phyloP scores from a whole-genome alignment of 2,797 vertebrate genomes.

The Sebastiscus albofasciatus region DNA sequence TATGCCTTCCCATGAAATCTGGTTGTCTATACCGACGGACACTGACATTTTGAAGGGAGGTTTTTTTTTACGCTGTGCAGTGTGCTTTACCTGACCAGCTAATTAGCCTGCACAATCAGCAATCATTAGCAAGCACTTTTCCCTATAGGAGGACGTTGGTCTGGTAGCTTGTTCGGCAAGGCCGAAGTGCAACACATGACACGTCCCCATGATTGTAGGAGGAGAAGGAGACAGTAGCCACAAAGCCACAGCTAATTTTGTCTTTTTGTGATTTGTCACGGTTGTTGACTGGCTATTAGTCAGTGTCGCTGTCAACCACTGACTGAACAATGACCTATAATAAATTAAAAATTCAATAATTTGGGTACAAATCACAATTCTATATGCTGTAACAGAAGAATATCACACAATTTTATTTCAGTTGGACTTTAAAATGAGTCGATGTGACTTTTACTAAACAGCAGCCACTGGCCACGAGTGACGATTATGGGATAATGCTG shows the following conservation, averaged over 20 bases:
- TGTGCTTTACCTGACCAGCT: neutral
- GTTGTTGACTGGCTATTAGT: neutral
- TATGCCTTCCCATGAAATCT: too few species aligned
- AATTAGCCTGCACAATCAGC: neutral
- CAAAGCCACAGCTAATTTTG: neutral
- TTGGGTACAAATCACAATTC: neutral
- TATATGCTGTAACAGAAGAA: neutral
- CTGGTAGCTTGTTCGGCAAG: neutral
- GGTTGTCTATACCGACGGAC: neutral
- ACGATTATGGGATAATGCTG: neutral
- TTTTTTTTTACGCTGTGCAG: neutral
- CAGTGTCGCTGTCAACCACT: neutral
- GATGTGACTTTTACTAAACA: neutral
- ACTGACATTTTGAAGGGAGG: neutral
- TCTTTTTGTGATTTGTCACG: neutral
- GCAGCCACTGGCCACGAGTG: neutral
- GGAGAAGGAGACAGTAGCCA: neutral
- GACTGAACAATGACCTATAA: neutral
- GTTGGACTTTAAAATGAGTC: neutral
- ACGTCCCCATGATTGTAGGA: neutral
- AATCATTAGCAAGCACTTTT: slow-evolving; percentile 8
- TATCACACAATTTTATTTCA: neutral
- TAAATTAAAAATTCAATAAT: neutral
- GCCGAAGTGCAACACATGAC: neutral
- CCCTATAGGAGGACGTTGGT: neutral